Evolutionary conservation across 2,797 vertebrate species (phyloP), one percentile per base, ranked within the genome.

Genomic region (Benthosema pterotum): DNA sequence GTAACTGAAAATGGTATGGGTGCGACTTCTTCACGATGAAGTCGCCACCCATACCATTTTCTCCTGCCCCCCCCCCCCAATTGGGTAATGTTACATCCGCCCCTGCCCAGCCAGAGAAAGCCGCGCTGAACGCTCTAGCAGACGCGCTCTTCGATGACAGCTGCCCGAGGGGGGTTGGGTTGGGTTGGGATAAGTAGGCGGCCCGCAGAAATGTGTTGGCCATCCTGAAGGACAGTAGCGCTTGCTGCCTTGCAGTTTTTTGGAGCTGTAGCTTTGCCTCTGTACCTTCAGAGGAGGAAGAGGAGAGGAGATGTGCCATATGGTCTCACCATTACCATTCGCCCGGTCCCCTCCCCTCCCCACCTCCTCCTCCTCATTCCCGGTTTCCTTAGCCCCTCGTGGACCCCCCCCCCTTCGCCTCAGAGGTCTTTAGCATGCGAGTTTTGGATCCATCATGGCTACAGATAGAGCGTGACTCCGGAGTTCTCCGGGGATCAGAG

Each of bases 241-340:
- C n/a, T n/a, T n/a, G n/a, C n/a, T n/a, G n/a, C n/a, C n/a, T 56
- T 47, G 14, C 67, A 67, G 50, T 49, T n/a, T n/a, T n/a, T n/a
- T n/a, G 64, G 47, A 72, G 67, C 52, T 61, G n/a, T n/a, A 70
- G 65, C 59, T 72, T 12, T n/a, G n/a, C 14, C 77, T 60, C 49
- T 71, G 80, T 69, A 73, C 80, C 69, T 80, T 75, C 49, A 32
- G 69, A 71, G 43, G 52, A 75, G 53, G 77, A n/a, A 25, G 22
- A 25, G n/a, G n/a, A n/a, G n/a, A n/a, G n/a, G n/a, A n/a, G n/a
- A n/a, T n/a, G n/a, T 57, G 63, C 80, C 91, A 91, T 86, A 87
- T 92, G 90, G 77, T 84, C 52, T 72, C 72, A 72, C 79, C 83
- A 91, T 93, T 84, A 90, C 74, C 79, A 67, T 72, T 74, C 72